A percentile compares a stretch with the other conserved stretches of the same genome.
phyloP scores from a whole-genome alignment of 92 coral and sea anemone species.

The Meandrina meandrites region DNA sequence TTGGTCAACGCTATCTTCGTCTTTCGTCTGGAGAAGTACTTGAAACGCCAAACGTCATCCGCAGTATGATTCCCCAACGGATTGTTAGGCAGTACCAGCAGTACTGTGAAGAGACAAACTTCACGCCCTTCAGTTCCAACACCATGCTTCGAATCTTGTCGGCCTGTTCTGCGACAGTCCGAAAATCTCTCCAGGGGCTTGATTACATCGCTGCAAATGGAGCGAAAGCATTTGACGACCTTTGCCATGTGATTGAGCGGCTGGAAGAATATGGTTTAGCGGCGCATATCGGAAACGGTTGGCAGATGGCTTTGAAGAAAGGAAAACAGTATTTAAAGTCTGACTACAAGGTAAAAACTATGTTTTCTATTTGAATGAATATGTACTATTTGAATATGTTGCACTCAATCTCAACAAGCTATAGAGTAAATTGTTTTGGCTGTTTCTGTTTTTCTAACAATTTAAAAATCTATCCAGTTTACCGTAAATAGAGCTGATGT shows the following conservation, averaged over 20 bases:
- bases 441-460: too few relatives aligned
- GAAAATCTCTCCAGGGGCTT: conserved; percentile 28
- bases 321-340: conserved; percentile 36
- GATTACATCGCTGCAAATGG: conserved; percentile 39
- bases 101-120: conserved; percentile 23
- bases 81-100: conserved; percentile 22
- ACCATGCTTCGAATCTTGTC: conserved; percentile 32
- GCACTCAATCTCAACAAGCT: too few relatives aligned
- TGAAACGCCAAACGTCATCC: background rate
- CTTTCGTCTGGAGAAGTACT: background rate
- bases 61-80: conserved; percentile 15
- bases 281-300: background rate
- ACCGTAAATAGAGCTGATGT: too few relatives aligned
- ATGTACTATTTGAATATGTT: too few relatives aligned
- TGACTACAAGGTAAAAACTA: conserved; percentile 39
- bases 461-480: too few relatives aligned
- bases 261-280: conserved; percentile 15
- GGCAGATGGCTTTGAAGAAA: background rate
- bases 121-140: conserved; percentile 22
- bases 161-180: conserved; percentile 28
- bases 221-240: conserved; percentile 30
- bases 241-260: conserved; percentile 11
- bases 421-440: too few relatives aligned
- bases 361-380: too few relatives aligned
- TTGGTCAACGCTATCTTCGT: background rate